These are phyloP conservation scores for Drosophila cardini DNA, from an alignment of 1,140 invertebrate species.

Conservation along the genomic window DNA sequence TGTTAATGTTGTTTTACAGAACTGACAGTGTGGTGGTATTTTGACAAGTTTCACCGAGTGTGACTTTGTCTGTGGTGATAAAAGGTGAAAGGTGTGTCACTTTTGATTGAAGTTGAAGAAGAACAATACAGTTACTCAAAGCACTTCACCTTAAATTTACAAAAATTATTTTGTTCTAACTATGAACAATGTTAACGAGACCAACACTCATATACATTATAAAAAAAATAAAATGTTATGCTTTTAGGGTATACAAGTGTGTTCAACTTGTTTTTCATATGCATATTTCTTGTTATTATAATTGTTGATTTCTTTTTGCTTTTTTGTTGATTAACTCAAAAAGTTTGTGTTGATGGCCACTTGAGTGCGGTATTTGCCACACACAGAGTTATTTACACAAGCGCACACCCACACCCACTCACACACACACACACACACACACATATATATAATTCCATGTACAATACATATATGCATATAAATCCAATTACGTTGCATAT, in stretches of 20 bases:
- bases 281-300: conserved; percentile 1
- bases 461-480: conserved; percentile 14
- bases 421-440: background rate
- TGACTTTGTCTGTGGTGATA: too few relatives aligned
- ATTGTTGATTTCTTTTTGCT: conserved; percentile 7
- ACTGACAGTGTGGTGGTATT: too few relatives aligned
- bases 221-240: background rate
- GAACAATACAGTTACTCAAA: too few relatives aligned
- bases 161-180: too few relatives aligned
- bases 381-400: background rate
- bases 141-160: too few relatives aligned
- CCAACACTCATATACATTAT: too few relatives aligned
- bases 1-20: too few relatives aligned
- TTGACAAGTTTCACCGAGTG: too few relatives aligned
- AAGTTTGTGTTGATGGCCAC: conserved; percentile 39
- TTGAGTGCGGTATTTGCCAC: conserved; percentile 27
- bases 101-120: too few relatives aligned
- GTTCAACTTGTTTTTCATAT: background rate
- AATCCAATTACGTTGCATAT: conserved; percentile 52
- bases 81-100: too few relatives aligned
- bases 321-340: conserved; percentile 44
- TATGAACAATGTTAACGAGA: too few relatives aligned
- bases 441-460: too few relatives aligned
- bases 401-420: conserved; percentile 2
- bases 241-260: background rate